Percentiles rank a stretch among this genome's conserved stretches.
phyloP scores from a whole-genome alignment of 2,888 invertebrate species.

The Torymus auratus region DNA sequence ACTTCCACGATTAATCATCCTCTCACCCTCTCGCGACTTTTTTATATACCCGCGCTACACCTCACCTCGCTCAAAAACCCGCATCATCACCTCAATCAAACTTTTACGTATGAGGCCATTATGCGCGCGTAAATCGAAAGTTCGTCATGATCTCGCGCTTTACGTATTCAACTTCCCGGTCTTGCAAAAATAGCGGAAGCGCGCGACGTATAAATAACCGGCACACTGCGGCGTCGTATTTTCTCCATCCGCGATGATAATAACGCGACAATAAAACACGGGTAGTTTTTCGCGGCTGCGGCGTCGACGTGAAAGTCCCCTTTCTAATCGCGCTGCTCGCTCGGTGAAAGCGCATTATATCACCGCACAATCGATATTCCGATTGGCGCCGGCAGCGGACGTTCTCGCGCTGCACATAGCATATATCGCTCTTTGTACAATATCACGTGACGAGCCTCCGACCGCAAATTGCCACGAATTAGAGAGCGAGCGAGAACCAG shows the following conservation, averaged over 20 bases:
- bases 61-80: not conserved
- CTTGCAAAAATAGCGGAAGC: no score
- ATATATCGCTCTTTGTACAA: not conserved
- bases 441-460: slow-evolving; percentile 31
- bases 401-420: not conserved
- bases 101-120: slow-evolving; percentile 20
- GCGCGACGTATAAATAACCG: no score
- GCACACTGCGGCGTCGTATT: no score
- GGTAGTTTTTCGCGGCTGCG: not conserved
- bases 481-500: slow-evolving; percentile 23
- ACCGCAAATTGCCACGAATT: slow-evolving; percentile 56
- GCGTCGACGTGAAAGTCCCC: not conserved
- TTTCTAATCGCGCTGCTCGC: slow-evolving; percentile 52
- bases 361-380: slow-evolving; percentile 50
- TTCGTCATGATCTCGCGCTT: slow-evolving; percentile 23
- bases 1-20: not conserved
- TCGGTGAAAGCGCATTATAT: slow-evolving; percentile 51
- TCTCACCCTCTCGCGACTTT: not conserved
- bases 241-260: no score
- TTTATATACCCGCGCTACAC: not conserved
- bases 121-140: slow-evolving; percentile 35
- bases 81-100: slow-evolving; percentile 13
- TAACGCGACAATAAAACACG: no score
- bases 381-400: not conserved
- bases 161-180: not conserved